Base-by-base conservation (phyloP, 2,888 invertebrate genomes). In the Osmoderma eremita region DNA sequence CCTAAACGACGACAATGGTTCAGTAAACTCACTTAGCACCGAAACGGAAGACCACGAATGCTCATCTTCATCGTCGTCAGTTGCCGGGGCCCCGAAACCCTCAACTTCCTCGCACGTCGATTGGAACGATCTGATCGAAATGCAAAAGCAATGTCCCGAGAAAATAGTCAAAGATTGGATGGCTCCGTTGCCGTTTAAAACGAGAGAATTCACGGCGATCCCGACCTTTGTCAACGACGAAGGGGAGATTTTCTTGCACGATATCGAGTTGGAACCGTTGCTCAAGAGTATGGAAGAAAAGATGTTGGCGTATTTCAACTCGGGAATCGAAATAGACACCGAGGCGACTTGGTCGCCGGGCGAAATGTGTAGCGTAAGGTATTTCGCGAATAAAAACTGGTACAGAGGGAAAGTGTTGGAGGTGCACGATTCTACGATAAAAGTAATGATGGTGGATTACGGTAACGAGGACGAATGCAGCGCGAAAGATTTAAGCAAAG, bases 391-490 rank as follows among this genome's bases (percentile, higher is more conserved):
- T 76, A 84, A 86, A 8, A 82, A 83, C 13, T 91, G 90, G 85
- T 94, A 94, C 79, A 85, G 95, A 66, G 93, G 89, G 4, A 82
- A 83, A 75, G 84, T 93, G 1, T 0, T 83, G 1, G 79, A 84
- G 61, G 81, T 86, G 0, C 76, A 82, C 42, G 73, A 80, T 1
- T 50, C 49, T 1, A 5, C 39, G 4, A 38, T 68, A 0, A 67
- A 51, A 17, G 67, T 65, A 13, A 15, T 69, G 18, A 94, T 92
- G 81, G 86, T 95, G 0, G 95, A 95, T 82, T 95, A 91, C 76
- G 95, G 95, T 0, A 94, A 93, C 77, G 83, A 87, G 42, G 94
- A 95, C 79, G 78, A 80, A 0, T 88, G 91, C 66, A 73, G 82
- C 0, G 82, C 85, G 12, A 78, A 82, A 0, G 84, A 88, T 62